Conservation (phyloP, 2,888 invertebrate species). For the Vanessa cardui region DNA sequence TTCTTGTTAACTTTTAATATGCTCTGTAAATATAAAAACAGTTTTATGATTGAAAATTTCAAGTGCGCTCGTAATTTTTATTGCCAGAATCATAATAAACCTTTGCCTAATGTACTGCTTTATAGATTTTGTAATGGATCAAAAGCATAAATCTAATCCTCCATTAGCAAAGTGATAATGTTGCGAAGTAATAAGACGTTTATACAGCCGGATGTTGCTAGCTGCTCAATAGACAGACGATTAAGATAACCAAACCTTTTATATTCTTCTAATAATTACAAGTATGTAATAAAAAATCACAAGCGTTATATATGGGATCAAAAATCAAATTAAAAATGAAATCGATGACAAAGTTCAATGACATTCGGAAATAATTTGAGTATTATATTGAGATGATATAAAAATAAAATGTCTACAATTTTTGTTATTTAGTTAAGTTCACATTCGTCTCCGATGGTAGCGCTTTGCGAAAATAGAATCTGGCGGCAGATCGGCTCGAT, state of each 20-base stretch:
- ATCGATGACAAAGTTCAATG: constrained; percentile 7
- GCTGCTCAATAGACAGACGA: constrained; percentile 2
- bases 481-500: constrained; percentile 74
- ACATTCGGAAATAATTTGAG: constrained; percentile 3
- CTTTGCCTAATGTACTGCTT: constrained; percentile 63
- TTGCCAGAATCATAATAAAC: constrained; percentile 41
- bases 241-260: neutral
- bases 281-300: too few relatives aligned
- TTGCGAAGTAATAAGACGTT: constrained; percentile 21
- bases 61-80: constrained; percentile 49
- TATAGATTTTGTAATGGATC: constrained; percentile 55
- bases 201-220: constrained; percentile 13
- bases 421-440: constrained; percentile 71
- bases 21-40: constrained; percentile 23
- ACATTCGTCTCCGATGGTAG: constrained; percentile 73
- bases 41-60: constrained; percentile 35
- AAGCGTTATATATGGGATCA: neutral
- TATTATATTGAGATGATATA: constrained; percentile 24
- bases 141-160: constrained; percentile 61
- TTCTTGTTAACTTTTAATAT: constrained; percentile 31
- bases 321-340: neutral
- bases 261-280: too few relatives aligned
- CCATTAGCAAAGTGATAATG: constrained; percentile 62
- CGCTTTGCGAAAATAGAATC: constrained; percentile 82
- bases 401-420: constrained; percentile 58